phyloP scores from a whole-genome alignment of 1,140 invertebrate genomes.

The Schlechtendalia chinensis region DNA sequence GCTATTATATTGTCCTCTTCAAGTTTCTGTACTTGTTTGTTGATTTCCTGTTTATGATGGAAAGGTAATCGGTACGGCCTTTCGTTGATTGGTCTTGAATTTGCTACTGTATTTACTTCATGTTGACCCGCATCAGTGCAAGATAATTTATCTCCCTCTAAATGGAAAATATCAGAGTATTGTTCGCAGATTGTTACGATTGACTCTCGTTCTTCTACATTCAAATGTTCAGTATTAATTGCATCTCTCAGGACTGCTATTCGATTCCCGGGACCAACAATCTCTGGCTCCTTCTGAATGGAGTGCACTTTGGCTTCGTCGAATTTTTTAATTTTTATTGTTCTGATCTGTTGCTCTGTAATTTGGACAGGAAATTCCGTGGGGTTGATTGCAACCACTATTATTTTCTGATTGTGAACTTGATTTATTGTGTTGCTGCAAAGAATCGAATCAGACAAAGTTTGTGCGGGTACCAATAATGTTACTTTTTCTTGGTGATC shows the following conservation, averaged over 20 bases:
- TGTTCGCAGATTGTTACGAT: not conserved
- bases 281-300: constrained; percentile 52
- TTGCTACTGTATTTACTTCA: constrained; percentile 50
- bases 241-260: not conserved
- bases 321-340: not conserved
- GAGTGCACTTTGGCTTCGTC: not conserved
- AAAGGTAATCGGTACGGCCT: too few species aligned
- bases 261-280: constrained; percentile 49
- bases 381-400: not conserved
- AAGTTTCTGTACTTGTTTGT: constrained; percentile 54
- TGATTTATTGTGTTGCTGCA: not conserved
- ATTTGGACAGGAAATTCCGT: not conserved
- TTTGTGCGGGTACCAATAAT: not conserved
- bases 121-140: constrained; percentile 49
- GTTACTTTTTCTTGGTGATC: not conserved
- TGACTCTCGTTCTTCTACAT: constrained; percentile 2
- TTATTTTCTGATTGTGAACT: not conserved
- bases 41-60: constrained; percentile 55
- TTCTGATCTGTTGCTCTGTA: too few species aligned
- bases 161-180: constrained; percentile 30
- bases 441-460: not conserved
- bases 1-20: constrained; percentile 48
- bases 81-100: constrained; percentile 52
- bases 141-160: constrained; percentile 4
- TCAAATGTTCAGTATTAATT: constrained; percentile 3